Base-by-base conservation (phyloP, 2,113 vertebrate species). In the Jaculus jaculus region DNA sequence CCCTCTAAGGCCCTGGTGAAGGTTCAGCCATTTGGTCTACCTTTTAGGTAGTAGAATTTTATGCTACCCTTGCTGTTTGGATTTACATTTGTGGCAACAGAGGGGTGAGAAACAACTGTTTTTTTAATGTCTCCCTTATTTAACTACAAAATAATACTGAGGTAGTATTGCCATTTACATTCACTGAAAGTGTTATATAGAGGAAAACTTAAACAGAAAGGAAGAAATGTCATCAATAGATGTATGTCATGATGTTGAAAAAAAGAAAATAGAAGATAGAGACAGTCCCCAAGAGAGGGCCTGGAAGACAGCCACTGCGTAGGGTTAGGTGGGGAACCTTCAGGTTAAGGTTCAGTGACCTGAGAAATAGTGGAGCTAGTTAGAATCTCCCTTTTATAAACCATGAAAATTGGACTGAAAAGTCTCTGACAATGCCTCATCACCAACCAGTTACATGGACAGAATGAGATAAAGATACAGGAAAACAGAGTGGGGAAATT, bases 201-300 rank as follows among this genome's bases (percentile, higher is more conserved):
- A 84, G 17, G 37, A 4, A 86, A 74, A 88, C 4, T 16, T n/a
- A 28, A 20, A 16, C 28, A 17, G 34, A 72, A 66, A 37, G 66
- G 21, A 87, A 2, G 23, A 65, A 80, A 61, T 20, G 79, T 5
- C 8, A 66, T 32, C 8, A 26, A 79, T 30, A 51, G 26, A 58
- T 9, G 77, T 28, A 54, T 63, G 24, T 69, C 26, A 13, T 5
- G 80, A 30, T 58, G 12, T 63, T 42, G 54, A 47, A 47, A 47
- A 47, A 47, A 8, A 47, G 8, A 47, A 47, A 47, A 47, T 5
- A 47, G 42, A 47, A 47, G 8, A 47, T 5, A 42, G 26, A 30
- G 7, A 0, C 2, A 1, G 13, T 82, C 5, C 73, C 65, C 37
- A 30, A 23, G 23, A 47, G 0, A n/a, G 5, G 6, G 39, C 7